Percentiles rank a stretch among this genome's conserved stretches.
These are phyloP conservation scores for Gymnogyps californianus DNA, from an alignment of 2,113 vertebrate species.

Conservation along the genomic window DNA sequence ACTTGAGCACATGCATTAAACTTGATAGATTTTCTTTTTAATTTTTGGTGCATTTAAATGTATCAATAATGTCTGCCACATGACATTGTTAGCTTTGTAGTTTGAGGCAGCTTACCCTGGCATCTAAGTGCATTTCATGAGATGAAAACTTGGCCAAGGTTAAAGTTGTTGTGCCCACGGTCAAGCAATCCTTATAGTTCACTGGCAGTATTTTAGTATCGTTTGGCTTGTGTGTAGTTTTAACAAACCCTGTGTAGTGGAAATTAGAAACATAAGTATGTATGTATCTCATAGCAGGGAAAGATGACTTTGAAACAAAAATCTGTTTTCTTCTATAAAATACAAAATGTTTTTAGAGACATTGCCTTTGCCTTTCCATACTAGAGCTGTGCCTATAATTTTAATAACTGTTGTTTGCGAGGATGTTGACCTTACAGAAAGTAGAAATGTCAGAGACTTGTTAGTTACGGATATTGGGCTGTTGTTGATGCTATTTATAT, in stretches of 20 bases:
- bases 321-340: neutral
- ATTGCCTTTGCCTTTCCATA: neutral
- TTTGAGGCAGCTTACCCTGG: neutral
- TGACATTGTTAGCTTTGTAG: neutral
- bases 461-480: neutral
- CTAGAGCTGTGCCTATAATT: neutral
- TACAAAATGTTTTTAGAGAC: neutral
- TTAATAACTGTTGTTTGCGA: neutral
- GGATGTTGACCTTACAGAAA: neutral
- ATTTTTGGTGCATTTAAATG: neutral
- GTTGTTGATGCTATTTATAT: neutral
- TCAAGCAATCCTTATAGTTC: neutral
- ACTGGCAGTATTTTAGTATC: neutral
- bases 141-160: neutral
- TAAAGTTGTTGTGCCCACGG: neutral
- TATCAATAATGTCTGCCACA: neutral
- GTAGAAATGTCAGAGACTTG: neutral
- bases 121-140: neutral
- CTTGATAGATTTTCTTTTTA: neutral
- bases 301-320: neutral
- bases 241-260: neutral
- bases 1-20: neutral
- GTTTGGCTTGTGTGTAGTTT: slow-evolving; percentile 1
- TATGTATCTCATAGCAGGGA: neutral
- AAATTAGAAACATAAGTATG: slow-evolving; percentile 17